A percentile compares a stretch with the other conserved stretches of the same genome.
Conservation (phyloP, 2,888 invertebrate species). For the Tridacna gigas region DNA sequence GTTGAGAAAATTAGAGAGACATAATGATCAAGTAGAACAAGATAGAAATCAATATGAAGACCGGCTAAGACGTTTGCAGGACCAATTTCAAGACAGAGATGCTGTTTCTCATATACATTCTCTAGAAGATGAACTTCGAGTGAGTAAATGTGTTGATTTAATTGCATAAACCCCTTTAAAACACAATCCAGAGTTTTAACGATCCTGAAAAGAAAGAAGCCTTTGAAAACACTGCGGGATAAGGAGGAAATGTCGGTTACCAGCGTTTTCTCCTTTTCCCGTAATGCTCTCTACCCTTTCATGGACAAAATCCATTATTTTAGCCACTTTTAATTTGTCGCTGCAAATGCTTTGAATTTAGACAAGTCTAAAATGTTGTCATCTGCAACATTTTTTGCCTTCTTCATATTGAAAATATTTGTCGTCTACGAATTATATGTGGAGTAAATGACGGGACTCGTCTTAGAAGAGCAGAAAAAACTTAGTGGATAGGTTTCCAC, state of each 20-base stretch:
- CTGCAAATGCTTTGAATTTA: too few species aligned
- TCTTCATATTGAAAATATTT: too few species aligned
- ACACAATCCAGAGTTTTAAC: background rate
- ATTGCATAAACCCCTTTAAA: background rate
- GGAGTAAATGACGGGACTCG: too few species aligned
- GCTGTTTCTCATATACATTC: conserved; percentile 87
- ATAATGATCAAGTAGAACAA: conserved; percentile 90
- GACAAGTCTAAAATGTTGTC: too few species aligned
- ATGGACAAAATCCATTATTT: too few species aligned
- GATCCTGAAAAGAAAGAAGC: background rate
- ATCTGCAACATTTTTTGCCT: too few species aligned
- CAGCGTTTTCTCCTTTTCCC: background rate
- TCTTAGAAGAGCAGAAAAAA: too few species aligned
- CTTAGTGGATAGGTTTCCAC: too few species aligned
- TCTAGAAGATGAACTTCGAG: conserved; percentile 93
- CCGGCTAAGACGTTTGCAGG: conserved; percentile 80
- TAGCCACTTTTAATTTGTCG: too few species aligned
- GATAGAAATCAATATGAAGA: conserved; percentile 90
- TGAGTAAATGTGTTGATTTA: conserved; percentile 24
- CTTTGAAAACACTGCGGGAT: background rate
- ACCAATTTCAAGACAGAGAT: conserved; percentile 80
- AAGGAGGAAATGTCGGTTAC: conserved; percentile 1
- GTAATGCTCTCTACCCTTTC: too few species aligned
- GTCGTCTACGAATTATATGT: too few species aligned
- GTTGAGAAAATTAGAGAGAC: conserved; percentile 96